Percentiles rank a stretch among this genome's conserved stretches.
These are phyloP conservation scores for Pardosa pseudoannulata DNA, from an alignment of 2,888 invertebrate genomes.

Conservation along the genomic window DNA sequence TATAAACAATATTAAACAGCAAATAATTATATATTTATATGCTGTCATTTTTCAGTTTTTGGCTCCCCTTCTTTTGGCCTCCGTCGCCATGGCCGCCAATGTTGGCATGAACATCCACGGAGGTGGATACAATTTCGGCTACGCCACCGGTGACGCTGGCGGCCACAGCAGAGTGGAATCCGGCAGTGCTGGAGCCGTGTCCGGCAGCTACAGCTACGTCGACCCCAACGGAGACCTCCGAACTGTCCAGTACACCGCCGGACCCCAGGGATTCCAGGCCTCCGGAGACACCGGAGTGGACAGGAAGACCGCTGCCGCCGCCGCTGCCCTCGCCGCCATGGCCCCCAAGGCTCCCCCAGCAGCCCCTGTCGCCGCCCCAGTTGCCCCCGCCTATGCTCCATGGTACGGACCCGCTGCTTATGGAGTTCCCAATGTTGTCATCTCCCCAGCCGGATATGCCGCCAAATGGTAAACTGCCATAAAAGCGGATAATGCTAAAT, in stretches of 20 bases:
- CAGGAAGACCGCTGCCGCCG: slow-evolving; percentile 70
- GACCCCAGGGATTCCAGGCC: slow-evolving; percentile 66
- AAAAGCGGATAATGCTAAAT: too few species aligned
- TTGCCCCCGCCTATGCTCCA: neutral
- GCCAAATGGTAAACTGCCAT: neutral
- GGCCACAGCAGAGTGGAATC: slow-evolving; percentile 57
- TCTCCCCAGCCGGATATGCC: neutral
- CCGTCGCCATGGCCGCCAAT: slow-evolving; percentile 55
- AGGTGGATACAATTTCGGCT: slow-evolving; percentile 69
- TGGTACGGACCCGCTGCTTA: neutral
- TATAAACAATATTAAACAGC: too few species aligned
- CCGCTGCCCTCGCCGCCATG: slow-evolving; percentile 63
- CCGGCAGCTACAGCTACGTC: slow-evolving; percentile 69
- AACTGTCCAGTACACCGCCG: slow-evolving; percentile 67
- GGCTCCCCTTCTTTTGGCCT: slow-evolving; percentile 31
- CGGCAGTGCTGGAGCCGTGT: slow-evolving; percentile 27
- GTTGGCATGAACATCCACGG: slow-evolving; percentile 54
- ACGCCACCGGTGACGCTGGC: slow-evolving; percentile 65
- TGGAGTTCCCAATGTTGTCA: neutral
- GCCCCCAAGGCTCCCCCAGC: slow-evolving; percentile 54
- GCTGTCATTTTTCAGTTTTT: slow-evolving; percentile 30
- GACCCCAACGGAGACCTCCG: slow-evolving; percentile 68
- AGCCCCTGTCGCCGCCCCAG: neutral
- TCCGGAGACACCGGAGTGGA: slow-evolving; percentile 72
- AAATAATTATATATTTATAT: too few species aligned